These are phyloP conservation scores for Schlechtendalia chinensis DNA, from an alignment of 1,140 invertebrate species.

Conservation along the genomic window DNA sequence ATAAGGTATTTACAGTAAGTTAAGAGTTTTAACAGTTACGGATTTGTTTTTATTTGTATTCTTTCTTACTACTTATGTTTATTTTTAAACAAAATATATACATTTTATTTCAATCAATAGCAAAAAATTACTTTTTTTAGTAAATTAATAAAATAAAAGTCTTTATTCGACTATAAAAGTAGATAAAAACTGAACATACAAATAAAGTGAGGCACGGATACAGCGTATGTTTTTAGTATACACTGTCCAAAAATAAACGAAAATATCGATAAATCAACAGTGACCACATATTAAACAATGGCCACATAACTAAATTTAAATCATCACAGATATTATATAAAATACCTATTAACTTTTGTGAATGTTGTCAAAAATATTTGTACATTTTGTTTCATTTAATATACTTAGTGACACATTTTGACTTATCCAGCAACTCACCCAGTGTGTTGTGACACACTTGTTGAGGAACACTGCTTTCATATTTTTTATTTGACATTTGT, in stretches of 20 bases:
- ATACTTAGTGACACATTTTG: no score
- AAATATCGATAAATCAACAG: constrained; percentile 6
- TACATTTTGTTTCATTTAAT: no score
- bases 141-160: constrained; percentile 19
- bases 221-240: not conserved
- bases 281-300: no score
- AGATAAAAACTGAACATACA: not conserved
- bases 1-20: not conserved
- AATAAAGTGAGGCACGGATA: not conserved
- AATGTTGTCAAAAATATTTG: no score
- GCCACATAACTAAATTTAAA: no score
- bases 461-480: no score
- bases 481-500: no score
- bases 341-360: no score
- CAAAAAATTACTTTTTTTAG: constrained; percentile 4
- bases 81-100: constrained; percentile 10
- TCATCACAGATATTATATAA: no score
- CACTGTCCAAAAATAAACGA: constrained; percentile 20
- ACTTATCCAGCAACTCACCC: no score
- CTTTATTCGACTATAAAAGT: not conserved
- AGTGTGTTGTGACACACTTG: no score
- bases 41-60: not conserved
- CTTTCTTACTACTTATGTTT: constrained; percentile 1
- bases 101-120: constrained; percentile 4
- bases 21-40: not conserved